These are phyloP conservation scores for Heliconius eleuchia DNA, from an alignment of 1,140 invertebrate species.

Conservation along the genomic window DNA sequence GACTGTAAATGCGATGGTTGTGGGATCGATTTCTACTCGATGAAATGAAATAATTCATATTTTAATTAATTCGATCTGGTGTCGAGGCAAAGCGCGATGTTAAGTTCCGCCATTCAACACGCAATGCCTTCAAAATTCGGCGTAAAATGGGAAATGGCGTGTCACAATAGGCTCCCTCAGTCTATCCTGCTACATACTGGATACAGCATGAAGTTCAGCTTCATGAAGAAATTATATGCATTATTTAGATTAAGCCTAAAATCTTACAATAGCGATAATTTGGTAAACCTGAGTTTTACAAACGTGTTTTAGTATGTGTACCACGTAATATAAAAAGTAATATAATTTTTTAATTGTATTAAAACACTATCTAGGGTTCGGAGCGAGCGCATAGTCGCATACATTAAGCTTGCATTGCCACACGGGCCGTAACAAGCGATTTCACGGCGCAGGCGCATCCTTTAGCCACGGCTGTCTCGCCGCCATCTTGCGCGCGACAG, in stretches of 20 bases:
- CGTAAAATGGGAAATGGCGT: no score
- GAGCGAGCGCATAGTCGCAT: slow-evolving; percentile 23
- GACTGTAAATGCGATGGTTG: no score
- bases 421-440: slow-evolving; percentile 59
- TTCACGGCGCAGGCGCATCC: slow-evolving; percentile 70
- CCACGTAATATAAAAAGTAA: not conserved
- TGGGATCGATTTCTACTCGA: no score
- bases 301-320: not conserved
- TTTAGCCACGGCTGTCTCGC: slow-evolving; percentile 71
- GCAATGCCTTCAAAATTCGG: no score
- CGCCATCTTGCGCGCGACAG: slow-evolving; percentile 67
- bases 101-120: no score
- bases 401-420: slow-evolving; percentile 40
- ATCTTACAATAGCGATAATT: not conserved
- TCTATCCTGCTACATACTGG: no score
- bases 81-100: no score
- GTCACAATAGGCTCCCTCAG: no score
- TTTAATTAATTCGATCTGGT: no score
- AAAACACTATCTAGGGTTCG: slow-evolving; percentile 17
- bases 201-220: no score
- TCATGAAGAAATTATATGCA: no score
- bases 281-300: not conserved
- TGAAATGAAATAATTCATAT: no score
- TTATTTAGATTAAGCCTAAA: not conserved
- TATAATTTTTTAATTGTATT: slow-evolving; percentile 28